Evolutionary conservation across 2,888 invertebrate species (phyloP).

Genomic region (Ischnura elegans): DNA sequence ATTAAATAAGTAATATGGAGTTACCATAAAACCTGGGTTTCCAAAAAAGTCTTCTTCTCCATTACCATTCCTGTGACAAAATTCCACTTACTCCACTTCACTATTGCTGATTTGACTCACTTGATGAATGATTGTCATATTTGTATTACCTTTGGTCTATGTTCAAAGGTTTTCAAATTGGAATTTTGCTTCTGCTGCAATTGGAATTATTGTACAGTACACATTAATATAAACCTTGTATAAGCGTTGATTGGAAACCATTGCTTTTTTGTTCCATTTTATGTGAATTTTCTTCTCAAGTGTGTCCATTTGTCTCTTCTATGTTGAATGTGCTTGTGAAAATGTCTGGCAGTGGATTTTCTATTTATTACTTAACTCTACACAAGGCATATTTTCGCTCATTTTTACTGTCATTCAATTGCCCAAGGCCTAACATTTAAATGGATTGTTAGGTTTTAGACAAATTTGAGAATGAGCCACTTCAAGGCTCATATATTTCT

Average conservation of each 20-base stretch:
- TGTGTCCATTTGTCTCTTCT: not conserved
- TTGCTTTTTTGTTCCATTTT: not conserved
- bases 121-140: not conserved
- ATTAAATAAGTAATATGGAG: not conserved
- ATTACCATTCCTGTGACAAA: not conserved
- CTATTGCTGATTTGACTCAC: not conserved
- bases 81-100: not conserved
- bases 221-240: not conserved
- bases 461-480: too few species aligned
- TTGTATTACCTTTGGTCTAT: not conserved
- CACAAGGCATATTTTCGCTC: not conserved
- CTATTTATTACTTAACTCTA: not conserved
- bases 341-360: not conserved
- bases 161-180: not conserved
- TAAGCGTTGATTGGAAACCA: not conserved
- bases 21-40: not conserved
- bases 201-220: not conserved
- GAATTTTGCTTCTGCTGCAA: not conserved
- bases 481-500: too few species aligned
- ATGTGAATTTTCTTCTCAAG: not conserved
- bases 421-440: too few species aligned
- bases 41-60: not conserved
- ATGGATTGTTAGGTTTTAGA: too few species aligned
- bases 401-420: too few species aligned
- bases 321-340: not conserved